phyloP scores from a whole-genome alignment of 2,888 invertebrate genomes.

The Tolmerus cingulatus region DNA sequence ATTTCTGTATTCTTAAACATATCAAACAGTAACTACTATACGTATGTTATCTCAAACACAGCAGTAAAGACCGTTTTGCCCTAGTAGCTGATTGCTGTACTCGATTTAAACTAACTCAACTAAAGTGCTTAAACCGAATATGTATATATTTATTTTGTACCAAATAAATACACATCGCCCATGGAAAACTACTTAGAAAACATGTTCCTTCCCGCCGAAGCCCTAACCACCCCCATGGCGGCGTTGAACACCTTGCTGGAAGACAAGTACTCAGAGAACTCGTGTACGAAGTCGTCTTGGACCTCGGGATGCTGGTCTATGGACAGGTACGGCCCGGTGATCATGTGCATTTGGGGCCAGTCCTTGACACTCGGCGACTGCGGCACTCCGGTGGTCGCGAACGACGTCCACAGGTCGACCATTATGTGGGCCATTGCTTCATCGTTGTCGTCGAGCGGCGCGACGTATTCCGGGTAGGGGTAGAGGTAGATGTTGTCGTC shows the following conservation, averaged over 20 bases:
- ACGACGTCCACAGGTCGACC: conserved; percentile 61
- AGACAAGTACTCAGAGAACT: conserved; percentile 51
- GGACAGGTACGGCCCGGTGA: conserved; percentile 60
- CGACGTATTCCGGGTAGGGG: conserved; percentile 60
- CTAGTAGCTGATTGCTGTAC: no score
- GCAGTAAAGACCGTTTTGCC: no score
- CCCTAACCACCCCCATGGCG: background rate
- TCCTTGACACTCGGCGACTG: conserved; percentile 49
- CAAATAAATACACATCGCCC: background rate
- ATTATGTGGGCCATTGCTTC: conserved; percentile 61
- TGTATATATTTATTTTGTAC: background rate
- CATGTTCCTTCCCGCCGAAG: background rate
- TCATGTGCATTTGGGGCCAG: conserved; percentile 57
- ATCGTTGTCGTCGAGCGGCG: conserved; percentile 58
- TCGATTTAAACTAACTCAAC: background rate
- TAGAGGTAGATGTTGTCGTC: conserved; percentile 70
- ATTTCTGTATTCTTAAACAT: no score
- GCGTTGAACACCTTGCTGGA: background rate
- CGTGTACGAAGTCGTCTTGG: conserved; percentile 60
- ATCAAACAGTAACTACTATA: no score
- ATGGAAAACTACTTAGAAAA: background rate
- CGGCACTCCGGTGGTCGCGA: conserved; percentile 57
- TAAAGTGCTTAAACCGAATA: background rate
- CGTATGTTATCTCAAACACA: no score
- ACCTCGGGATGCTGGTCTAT: conserved; percentile 55